Conservation (phyloP, 2,113 vertebrate species). For the Rostratula benghalensis region DNA sequence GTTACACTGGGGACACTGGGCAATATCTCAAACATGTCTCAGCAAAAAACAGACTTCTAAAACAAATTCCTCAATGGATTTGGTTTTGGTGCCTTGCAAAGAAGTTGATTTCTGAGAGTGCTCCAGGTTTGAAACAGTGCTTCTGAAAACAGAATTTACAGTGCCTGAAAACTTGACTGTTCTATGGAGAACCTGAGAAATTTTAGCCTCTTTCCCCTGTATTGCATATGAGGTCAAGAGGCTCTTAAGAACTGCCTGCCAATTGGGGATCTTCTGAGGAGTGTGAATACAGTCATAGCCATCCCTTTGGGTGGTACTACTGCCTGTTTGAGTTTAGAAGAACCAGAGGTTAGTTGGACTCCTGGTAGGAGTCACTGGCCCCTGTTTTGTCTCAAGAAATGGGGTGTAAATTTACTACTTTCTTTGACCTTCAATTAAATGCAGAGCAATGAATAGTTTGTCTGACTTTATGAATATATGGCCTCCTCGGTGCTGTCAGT, state of each 20-base stretch:
- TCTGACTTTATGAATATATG: background rate
- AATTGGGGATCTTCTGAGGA: background rate
- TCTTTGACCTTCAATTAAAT: background rate
- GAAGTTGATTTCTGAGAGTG: background rate
- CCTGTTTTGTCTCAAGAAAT: background rate
- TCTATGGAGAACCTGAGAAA: background rate
- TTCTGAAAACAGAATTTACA: background rate
- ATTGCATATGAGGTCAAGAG: background rate
- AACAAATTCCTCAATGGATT: background rate
- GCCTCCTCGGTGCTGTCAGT: background rate
- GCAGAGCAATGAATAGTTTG: background rate
- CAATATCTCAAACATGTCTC: background rate
- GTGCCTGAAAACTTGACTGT: background rate
- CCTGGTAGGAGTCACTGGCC: rapidly evolving
- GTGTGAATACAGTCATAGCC: background rate
- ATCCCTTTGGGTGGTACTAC: background rate
- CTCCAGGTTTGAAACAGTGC: background rate
- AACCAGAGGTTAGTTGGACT: background rate
- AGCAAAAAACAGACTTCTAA: background rate
- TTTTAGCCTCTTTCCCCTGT: background rate
- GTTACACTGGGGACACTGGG: background rate
- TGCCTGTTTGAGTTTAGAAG: background rate
- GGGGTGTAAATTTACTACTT: background rate
- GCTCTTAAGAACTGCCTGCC: background rate
- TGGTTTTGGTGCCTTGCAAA: background rate